Evolutionary conservation across 2,113 vertebrate species (phyloP).

Genomic region (Triplophysa siluroides): DNA sequence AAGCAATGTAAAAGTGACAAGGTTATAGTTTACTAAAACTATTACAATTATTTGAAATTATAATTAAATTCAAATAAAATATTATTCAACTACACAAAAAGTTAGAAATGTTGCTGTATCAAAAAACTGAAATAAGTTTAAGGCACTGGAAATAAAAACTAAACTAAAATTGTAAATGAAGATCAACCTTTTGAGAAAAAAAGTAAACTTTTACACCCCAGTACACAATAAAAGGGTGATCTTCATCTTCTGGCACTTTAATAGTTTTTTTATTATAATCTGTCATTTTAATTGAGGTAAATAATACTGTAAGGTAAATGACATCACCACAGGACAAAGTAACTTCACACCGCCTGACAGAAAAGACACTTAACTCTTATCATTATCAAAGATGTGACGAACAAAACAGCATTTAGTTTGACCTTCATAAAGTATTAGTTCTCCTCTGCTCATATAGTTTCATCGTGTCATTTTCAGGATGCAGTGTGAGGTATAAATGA

Average conservation of each 20-base stretch:
- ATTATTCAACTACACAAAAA: no score
- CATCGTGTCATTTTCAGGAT: not conserved
- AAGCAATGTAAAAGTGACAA: not conserved
- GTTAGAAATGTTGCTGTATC: no score
- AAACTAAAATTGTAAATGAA: no score
- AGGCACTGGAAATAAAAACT: no score
- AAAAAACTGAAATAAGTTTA: no score
- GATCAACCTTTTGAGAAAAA: no score
- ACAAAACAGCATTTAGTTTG: not conserved
- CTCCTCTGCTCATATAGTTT: constrained; percentile 13
- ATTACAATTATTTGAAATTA: not conserved
- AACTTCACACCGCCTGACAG: constrained; percentile 53
- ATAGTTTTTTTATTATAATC: not conserved
- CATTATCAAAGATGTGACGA: constrained; percentile 56
- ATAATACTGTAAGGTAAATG: not conserved
- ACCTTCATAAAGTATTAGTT: not conserved
- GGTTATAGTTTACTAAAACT: not conserved
- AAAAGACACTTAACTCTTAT: constrained; percentile 49
- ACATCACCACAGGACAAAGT: constrained; percentile 37
- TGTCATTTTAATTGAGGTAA: constrained; percentile 2
- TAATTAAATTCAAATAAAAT: no score
- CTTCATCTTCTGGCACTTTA: not conserved
- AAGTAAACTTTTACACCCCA: not conserved
- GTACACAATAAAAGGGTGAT: not conserved
- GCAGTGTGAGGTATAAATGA: not conserved